These are phyloP conservation scores for Ptiloglossa arizonensis DNA, from an alignment of 1,140 invertebrate genomes.

Conservation along the genomic window DNA sequence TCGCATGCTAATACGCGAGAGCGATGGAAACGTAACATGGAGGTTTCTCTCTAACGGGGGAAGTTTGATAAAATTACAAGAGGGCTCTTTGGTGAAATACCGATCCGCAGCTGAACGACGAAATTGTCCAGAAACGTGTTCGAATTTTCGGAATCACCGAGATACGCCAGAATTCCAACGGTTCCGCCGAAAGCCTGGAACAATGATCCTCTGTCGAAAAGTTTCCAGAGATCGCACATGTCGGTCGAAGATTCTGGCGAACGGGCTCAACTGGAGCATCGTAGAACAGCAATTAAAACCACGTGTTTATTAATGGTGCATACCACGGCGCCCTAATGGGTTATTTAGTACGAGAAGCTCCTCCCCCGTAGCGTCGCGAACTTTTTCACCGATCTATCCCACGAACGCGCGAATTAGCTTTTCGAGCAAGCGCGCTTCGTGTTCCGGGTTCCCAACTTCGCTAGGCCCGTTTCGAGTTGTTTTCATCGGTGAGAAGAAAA, in stretches of 20 bases:
- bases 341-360: slow-evolving; percentile 30
- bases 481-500: too few species aligned
- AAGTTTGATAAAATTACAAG: too few species aligned
- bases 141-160: neutral
- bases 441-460: neutral
- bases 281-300: slow-evolving; percentile 52
- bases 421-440: neutral
- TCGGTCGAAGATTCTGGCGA: slow-evolving; percentile 42
- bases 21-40: too few species aligned
- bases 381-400: slow-evolving; percentile 23
- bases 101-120: too few species aligned
- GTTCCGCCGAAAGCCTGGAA: neutral
- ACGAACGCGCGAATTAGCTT: neutral
- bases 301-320: slow-evolving; percentile 58
- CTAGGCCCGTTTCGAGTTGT: too few species aligned
- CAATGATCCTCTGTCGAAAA: slow-evolving; percentile 36
- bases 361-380: slow-evolving; percentile 23
- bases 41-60: too few species aligned
- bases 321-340: slow-evolving; percentile 36
- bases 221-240: slow-evolving; percentile 52
- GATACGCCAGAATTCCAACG: slow-evolving; percentile 6
- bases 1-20: too few species aligned
- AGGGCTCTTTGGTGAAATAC: too few species aligned
- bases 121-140: too few species aligned
- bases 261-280: slow-evolving; percentile 31